phyloP scores from a whole-genome alignment of 53 echinoderm and acorn worm species.

The Paelopatides confundens region DNA sequence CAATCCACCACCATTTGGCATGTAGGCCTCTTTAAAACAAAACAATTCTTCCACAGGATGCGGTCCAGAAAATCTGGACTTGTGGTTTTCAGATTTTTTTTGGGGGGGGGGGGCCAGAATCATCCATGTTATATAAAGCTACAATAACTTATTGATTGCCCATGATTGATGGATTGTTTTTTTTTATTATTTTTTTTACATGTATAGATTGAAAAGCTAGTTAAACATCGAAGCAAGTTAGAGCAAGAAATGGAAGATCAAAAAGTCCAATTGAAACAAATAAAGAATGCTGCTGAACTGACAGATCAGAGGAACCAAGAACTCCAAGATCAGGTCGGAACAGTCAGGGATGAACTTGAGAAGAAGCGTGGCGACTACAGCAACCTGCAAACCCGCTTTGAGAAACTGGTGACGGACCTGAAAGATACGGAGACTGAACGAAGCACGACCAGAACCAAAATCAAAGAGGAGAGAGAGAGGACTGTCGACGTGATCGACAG shows the following conservation, averaged over 20 bases:
- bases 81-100: no score
- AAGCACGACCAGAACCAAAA: conserved; percentile 49
- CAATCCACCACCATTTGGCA: no score
- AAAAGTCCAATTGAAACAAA: conserved; percentile 82
- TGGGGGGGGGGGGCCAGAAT: no score
- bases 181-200: neutral
- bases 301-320: conserved; percentile 83
- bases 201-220: conserved; percentile 81
- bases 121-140: no score
- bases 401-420: conserved; percentile 73
- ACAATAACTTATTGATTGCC: no score
- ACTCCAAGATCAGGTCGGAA: conserved; percentile 55
- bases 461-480: conserved; percentile 76
- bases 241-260: conserved; percentile 78
- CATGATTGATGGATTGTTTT: neutral
- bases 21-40: no score
- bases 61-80: no score
- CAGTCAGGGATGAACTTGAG: conserved; percentile 26
- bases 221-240: conserved; percentile 66
- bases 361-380: conserved; percentile 56
- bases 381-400: conserved; percentile 71
- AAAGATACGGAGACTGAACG: conserved; percentile 70
- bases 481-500: conserved; percentile 62
- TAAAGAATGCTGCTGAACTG: conserved; percentile 73
- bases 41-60: no score